A percentile compares a stretch with the other conserved stretches of the same genome.
Evolutionary conservation across 2,797 vertebrate genomes (phyloP).

Genomic region (Gymnocypris eckloni): DNA sequence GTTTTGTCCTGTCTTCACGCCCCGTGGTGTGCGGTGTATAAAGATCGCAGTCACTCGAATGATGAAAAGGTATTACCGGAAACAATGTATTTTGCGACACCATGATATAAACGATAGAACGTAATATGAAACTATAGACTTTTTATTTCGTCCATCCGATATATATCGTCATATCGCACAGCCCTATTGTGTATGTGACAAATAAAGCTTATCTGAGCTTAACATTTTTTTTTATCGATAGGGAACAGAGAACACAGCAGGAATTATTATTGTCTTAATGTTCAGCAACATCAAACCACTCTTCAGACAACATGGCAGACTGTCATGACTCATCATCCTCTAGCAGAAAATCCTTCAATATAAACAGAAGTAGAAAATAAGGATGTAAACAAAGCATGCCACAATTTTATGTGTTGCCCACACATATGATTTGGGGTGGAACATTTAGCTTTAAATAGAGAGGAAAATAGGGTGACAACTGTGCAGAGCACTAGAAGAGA

Average conservation of each 20-base stretch:
- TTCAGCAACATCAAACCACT: constrained; percentile 7
- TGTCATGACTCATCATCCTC: constrained; percentile 32
- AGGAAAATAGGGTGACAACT: constrained; percentile 37
- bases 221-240: no score
- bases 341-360: constrained; percentile 40
- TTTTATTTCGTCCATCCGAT: no score
- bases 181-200: no score
- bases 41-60: no score
- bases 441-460: constrained; percentile 47
- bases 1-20: no score
- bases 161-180: no score
- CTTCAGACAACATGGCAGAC: background rate
- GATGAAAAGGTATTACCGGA: no score
- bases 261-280: constrained; percentile 18
- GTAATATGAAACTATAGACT: no score
- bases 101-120: no score
- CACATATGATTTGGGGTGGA: constrained; percentile 40
- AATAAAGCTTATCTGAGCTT: no score
- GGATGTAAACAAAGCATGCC: constrained; percentile 47
- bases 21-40: no score
- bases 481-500: constrained; percentile 17
- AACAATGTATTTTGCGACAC: no score
- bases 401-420: constrained; percentile 48
- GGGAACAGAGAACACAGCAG: background rate
- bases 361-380: constrained; percentile 53